A percentile compares a stretch with the other conserved stretches of the same genome.
Conservation (phyloP, 2,113 vertebrate species). For the Menura novaehollandiae region DNA sequence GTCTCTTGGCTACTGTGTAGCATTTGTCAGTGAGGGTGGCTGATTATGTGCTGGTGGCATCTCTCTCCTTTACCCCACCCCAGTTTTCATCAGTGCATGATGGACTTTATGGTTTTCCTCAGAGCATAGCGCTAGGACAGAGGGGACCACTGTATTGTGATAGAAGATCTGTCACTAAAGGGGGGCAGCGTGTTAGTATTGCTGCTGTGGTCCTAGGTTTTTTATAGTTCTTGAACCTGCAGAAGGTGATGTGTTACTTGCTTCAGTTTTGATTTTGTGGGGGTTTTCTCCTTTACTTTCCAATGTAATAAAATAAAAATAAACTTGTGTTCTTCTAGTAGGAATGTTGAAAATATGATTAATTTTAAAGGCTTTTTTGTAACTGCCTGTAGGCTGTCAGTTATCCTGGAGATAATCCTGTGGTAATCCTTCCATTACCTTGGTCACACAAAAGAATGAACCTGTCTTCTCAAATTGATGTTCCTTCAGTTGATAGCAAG, state of each 20-base stretch:
- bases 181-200: background rate
- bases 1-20: background rate
- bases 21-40: background rate
- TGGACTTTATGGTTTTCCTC: background rate
- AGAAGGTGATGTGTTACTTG: background rate
- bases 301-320: background rate
- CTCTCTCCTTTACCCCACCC: background rate
- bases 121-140: background rate
- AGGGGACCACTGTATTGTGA: background rate
- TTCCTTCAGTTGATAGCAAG: background rate
- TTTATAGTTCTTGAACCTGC: background rate
- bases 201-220: background rate
- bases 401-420: background rate
- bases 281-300: accelerated
- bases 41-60: background rate
- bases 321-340: background rate
- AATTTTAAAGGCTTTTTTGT: background rate
- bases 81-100: background rate
- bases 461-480: background rate
- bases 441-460: background rate
- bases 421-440: background rate
- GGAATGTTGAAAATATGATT: background rate
- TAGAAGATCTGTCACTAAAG: background rate
- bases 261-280: background rate
- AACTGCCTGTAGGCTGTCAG: background rate